Percentiles rank a stretch among this genome's conserved stretches.
These are phyloP conservation scores for Echinometra lucunter DNA, from an alignment of 53 echinoderm and acorn worm genomes.

Conservation along the genomic window DNA sequence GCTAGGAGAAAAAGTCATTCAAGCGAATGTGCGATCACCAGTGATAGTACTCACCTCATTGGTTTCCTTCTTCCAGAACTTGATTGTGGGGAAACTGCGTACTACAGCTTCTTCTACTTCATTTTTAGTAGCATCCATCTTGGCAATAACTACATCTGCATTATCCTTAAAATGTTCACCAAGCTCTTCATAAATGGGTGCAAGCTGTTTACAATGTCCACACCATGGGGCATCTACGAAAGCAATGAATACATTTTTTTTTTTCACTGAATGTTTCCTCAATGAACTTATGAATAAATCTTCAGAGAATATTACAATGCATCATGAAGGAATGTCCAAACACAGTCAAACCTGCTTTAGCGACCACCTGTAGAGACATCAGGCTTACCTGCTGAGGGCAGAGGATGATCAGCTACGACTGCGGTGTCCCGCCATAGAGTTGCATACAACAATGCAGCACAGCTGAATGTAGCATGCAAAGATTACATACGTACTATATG, in stretches of 20 bases:
- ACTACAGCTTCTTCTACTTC: slow-evolving; percentile 90
- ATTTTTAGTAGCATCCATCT: slow-evolving; percentile 96
- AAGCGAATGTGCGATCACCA: background rate
- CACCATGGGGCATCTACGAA: slow-evolving; percentile 97
- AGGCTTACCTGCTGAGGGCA: too few relatives aligned
- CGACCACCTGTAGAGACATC: too few relatives aligned
- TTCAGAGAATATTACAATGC: background rate
- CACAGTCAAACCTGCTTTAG: too few relatives aligned
- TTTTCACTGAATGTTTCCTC: too few relatives aligned
- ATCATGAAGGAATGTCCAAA: too few relatives aligned
- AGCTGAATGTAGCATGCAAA: too few relatives aligned
- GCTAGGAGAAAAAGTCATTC: too few relatives aligned
- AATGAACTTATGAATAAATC: background rate
- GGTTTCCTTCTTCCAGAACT: slow-evolving; percentile 88
- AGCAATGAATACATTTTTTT: background rate
- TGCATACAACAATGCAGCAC: too few relatives aligned
- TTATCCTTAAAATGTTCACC: slow-evolving; percentile 84
- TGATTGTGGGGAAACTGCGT: slow-evolving; percentile 95
- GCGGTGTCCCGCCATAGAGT: too few relatives aligned
- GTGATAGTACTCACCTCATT: slow-evolving; percentile 86
- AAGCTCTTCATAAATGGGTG: slow-evolving; percentile 92
- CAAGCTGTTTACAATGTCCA: slow-evolving; percentile 97
- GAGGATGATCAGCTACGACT: too few relatives aligned
- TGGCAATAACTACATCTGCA: slow-evolving; percentile 90
- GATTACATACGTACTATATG: too few relatives aligned